Conservation (phyloP, 2,797 vertebrate species). For the Microcaecilia unicolor region DNA sequence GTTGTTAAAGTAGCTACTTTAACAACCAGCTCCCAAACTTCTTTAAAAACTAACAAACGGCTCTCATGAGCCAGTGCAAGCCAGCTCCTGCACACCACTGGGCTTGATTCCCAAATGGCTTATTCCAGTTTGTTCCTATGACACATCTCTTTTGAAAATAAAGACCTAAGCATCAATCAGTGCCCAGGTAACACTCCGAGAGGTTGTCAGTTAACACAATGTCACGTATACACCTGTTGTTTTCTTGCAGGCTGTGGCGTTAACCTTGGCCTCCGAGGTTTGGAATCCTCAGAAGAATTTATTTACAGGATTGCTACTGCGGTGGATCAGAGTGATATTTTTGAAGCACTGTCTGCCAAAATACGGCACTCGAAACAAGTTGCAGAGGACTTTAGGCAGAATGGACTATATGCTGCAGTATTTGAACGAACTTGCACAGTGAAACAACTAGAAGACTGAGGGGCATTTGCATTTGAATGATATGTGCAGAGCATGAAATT, state of each 20-base stretch:
- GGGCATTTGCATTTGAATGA: not conserved
- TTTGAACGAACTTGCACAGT: constrained; percentile 41
- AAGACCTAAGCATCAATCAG: too few species aligned
- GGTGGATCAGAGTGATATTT: constrained; percentile 59
- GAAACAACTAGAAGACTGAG: not conserved
- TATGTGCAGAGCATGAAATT: not conserved
- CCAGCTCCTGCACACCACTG: too few species aligned
- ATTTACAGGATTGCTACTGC: constrained; percentile 64
- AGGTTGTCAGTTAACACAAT: too few species aligned
- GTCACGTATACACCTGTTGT: not conserved
- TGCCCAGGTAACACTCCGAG: too few species aligned
- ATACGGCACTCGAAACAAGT: constrained; percentile 63
- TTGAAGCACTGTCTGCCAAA: constrained; percentile 61
- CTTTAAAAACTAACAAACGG: too few species aligned
- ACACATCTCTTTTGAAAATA: too few species aligned
- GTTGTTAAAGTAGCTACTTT: too few species aligned
- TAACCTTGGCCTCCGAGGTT: constrained; percentile 60
- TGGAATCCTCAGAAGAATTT: constrained; percentile 63
- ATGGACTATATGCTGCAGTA: constrained; percentile 51
- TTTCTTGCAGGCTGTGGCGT: constrained; percentile 58
- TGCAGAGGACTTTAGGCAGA: constrained; percentile 59
- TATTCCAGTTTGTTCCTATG: too few species aligned
- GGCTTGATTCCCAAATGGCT: too few species aligned
- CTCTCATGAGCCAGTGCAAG: too few species aligned
- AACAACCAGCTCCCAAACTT: too few species aligned